Percentiles rank a stretch among this genome's conserved stretches.
phyloP scores from a whole-genome alignment of 2,888 invertebrate genomes.

The Hoplodrina blanda region DNA sequence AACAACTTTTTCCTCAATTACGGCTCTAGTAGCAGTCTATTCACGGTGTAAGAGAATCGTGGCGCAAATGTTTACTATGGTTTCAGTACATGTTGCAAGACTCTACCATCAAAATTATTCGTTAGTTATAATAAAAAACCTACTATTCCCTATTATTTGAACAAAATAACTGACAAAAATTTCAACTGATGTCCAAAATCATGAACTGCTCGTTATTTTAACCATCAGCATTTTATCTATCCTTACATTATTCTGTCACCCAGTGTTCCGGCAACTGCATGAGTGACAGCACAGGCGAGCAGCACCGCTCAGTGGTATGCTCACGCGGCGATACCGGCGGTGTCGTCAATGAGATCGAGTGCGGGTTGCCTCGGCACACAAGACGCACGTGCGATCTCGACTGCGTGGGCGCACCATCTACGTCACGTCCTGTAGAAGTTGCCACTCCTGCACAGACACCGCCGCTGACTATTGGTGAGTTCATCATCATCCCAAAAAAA shows the following conservation, averaged over 20 bases:
- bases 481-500: background rate
- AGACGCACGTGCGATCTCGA: conserved; percentile 71
- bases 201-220: too few relatives aligned
- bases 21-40: too few relatives aligned
- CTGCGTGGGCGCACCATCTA: conserved; percentile 69
- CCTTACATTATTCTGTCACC: background rate
- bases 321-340: conserved; percentile 75
- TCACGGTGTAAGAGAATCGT: too few relatives aligned
- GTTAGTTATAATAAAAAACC: too few relatives aligned
- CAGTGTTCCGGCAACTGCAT: conserved; percentile 85
- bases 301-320: conserved; percentile 88
- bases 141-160: too few relatives aligned
- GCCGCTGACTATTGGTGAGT: conserved; percentile 22
- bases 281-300: conserved; percentile 74
- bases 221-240: background rate
- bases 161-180: too few relatives aligned
- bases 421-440: conserved; percentile 3
- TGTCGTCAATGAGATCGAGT: conserved; percentile 76
- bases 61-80: too few relatives aligned
- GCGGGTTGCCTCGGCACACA: conserved; percentile 80
- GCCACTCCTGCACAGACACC: conserved; percentile 3
- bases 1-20: too few relatives aligned
- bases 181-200: too few relatives aligned
- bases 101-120: too few relatives aligned
- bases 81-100: too few relatives aligned